Conservation (phyloP, 2,888 invertebrate species). For the Philereme transversata region DNA sequence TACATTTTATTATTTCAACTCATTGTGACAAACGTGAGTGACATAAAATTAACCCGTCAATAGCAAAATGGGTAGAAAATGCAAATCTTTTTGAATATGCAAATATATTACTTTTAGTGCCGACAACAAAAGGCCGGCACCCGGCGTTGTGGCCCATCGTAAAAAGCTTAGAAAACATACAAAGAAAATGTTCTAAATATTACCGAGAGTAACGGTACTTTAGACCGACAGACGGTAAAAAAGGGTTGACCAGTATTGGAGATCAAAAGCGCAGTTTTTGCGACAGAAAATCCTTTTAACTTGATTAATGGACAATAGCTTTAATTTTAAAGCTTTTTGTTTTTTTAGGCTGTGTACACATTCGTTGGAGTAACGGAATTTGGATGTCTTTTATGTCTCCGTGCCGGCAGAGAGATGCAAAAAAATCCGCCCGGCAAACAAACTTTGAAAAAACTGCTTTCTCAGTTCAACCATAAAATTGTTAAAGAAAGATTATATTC, state of each 20-base stretch:
- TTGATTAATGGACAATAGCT: constrained; percentile 76
- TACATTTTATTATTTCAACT: constrained; percentile 70
- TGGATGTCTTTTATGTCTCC: constrained; percentile 46
- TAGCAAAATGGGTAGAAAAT: constrained; percentile 62
- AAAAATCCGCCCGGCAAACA: constrained; percentile 30
- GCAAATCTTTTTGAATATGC: constrained; percentile 77
- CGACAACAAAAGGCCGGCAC: constrained; percentile 60
- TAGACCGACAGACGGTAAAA: constrained; percentile 55
- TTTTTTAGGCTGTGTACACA: constrained; percentile 50
- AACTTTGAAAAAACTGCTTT: constrained; percentile 6
- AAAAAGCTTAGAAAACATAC: constrained; percentile 72
- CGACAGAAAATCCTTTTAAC: constrained; percentile 68
- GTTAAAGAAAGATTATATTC: neutral
- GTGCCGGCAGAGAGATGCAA: constrained; percentile 27
- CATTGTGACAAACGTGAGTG: constrained; percentile 58
- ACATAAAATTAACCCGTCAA: constrained; percentile 62
- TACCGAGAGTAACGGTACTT: constrained; percentile 62
- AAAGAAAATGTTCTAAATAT: constrained; percentile 71
- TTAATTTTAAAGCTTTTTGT: constrained; percentile 64
- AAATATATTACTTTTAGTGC: constrained; percentile 64
- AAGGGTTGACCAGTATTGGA: constrained; percentile 59
- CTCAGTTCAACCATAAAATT: constrained; percentile 13
- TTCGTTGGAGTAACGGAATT: constrained; percentile 45
- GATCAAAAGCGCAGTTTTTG: constrained; percentile 65
- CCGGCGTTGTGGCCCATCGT: constrained; percentile 59